phyloP scores from a whole-genome alignment of 1,140 invertebrate genomes.

The Hormaphis cornu region DNA sequence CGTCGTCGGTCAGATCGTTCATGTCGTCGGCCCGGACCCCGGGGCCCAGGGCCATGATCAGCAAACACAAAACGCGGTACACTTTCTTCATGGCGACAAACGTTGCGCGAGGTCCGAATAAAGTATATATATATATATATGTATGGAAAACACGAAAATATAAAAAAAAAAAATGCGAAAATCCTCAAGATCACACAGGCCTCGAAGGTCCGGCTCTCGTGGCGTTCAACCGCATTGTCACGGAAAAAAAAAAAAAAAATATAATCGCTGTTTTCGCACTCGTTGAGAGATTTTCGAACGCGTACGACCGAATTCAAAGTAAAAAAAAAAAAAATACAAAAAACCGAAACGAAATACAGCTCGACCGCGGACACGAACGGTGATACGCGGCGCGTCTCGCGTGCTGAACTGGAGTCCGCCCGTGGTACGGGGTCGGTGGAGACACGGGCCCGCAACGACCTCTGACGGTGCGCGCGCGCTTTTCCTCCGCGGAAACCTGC shows the following conservation, averaged over 20 bases:
- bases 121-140: too few relatives aligned
- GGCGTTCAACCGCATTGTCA: constrained; percentile 14
- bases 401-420: constrained; percentile 27
- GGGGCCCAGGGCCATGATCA: constrained; percentile 41
- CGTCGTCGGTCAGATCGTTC: constrained; percentile 59
- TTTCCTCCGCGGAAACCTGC: too few relatives aligned
- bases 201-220: constrained; percentile 6
- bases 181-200: constrained; percentile 6
- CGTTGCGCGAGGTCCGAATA: too few relatives aligned
- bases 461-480: constrained; percentile 27
- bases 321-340: too few relatives aligned
- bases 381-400: neutral
- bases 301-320: too few relatives aligned
- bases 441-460: neutral
- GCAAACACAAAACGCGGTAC: neutral
- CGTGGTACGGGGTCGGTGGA: neutral
- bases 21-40: constrained; percentile 40
- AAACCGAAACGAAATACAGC: neutral
- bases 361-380: neutral
- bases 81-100: neutral
- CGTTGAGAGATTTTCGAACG: neutral
- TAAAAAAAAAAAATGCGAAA: neutral
- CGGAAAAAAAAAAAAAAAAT: too few relatives aligned
- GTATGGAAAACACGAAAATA: neutral
- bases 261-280: constrained; percentile 2